Base-by-base conservation (phyloP, 2,113 vertebrate species). In the Mungos mungo region DNA sequence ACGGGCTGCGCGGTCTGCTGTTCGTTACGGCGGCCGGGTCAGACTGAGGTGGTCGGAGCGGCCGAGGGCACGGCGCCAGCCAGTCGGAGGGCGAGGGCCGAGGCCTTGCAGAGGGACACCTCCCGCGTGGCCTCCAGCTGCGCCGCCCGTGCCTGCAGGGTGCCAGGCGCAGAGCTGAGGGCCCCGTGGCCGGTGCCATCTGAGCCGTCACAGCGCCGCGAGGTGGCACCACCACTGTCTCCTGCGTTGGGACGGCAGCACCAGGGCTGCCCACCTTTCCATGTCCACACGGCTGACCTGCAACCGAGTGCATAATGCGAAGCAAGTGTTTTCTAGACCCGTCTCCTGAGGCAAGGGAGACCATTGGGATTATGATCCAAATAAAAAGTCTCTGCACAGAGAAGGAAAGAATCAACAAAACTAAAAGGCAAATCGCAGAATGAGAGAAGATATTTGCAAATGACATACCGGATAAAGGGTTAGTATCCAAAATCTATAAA, bases 21-120 rank as follows among this genome's bases (percentile, higher is more conserved):
- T 41, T 41, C 3, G 35, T 38, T 31, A 4, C 4, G 9, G 54
- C 4, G 38, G 86, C 86, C 52, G 27, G 31, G 8, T 41, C 35
- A 57, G n/a, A 21, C 18, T 0, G 19, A 18, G n/a, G 7, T 5
- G 18, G 27, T 21, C 47, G 0, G n/a, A 29, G 52, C n/a, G 57
- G 18, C 13, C 8, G n/a, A 7, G 15, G 5, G 1, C 16, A 7
- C 3, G 50, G 50, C 29, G 7, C 12, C 1, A 21, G 18, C 52
- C 12, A 0, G 31, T 3, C 31, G 57, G 35, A 47, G 74, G 41
- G 57, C 5, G 66, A 3, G 31, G 27, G n/a, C 35, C 23, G 52
- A 12, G 0, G 27, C 33, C 27, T 0, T 5, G 15, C 14, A 15
- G 0, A 1, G n/a, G 33, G 29, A 38, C 0, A 4, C 12, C 2